Evolutionary conservation across 2,113 vertebrate species (phyloP), one percentile per base, ranked within the genome.

Genomic region (Barnardius zonarius): DNA sequence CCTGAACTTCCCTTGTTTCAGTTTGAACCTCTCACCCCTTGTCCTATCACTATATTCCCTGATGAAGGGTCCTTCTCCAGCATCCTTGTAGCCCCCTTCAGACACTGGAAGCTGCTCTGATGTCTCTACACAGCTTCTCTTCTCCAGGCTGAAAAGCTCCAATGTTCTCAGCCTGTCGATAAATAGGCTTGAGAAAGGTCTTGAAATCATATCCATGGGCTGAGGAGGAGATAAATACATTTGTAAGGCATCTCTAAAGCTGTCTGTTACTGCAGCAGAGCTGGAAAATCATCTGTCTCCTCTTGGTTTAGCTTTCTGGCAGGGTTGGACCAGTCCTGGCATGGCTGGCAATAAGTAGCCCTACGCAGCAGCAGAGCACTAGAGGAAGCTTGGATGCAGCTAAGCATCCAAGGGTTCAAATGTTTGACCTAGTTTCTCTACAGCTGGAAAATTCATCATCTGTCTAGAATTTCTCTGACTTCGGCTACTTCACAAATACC

Each of bases 381-480:
- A 64, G 52, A 49, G 68, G 72, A 76, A 63, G 78, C 77, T 73
- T 54, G 55, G 54, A 24, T 49, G 46, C 52, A 75, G 81, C 68
- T 76, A 43, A 83, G 52, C 48, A 77, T 80, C 80, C 80, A 33
- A 25, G 91, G 94, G 66, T 88, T 91, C 83, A 61, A 35, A 68
- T 73, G n/a, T 76, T 49, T 91, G 93, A 93, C 95, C 90, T 83
- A 94, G 23, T 95, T 96, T 95, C 49, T 89, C 55, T 94, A 73
- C 48, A 93, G 52, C 86, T 91, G 93, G 81, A 74, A 94, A 96
- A 96, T 95, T 81, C 88, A 94, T 91, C 86, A 89, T 82, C 74
- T 91, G 49, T 96, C 74, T 89, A 91, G 83, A 95, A 89, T 94
- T 93, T 84, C 92, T 92, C 92, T 93, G 95, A 64, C 92, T 95